Evolutionary conservation across 2,888 invertebrate species (phyloP), one percentile per base, ranked within the genome.

Genomic region (Minunthozetes semirufus): DNA sequence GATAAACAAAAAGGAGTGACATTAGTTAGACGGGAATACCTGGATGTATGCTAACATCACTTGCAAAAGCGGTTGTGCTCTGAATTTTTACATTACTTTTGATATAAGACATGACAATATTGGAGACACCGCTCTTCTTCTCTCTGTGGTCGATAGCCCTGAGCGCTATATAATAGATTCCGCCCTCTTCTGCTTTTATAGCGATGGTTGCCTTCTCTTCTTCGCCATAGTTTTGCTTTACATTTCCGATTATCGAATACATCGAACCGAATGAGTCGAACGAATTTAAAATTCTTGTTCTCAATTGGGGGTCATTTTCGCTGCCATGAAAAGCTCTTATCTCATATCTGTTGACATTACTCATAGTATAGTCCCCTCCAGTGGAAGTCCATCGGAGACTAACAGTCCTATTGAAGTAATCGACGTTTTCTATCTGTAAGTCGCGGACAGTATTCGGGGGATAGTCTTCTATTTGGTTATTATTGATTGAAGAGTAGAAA

Each of bases 111-210:
- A 46, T 29, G 13, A 75, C 72, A 17, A 75, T 48, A 53, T 75
- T 75, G 25, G 75, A 75, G 9, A 68, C 59, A 19, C 27, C 29
- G 19, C 68, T 56, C 25, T 29, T 46, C 6, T 80, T 77, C 59
- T 80, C 80, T 56, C 78, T 76, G 72, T 80, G 80, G 76, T 81
- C 81, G 68, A 79, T 78, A 61, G 81, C 80, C 29, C 79, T 76
- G 25, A 83, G 79, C 1, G 79, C 80, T 33, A 84, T 80, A 72
- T 80, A 81, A 78, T 83, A 83, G 56, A 78, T 56, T 0, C 82
- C 82, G 42, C 59, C 75, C 19, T 72, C 72, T 38, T 63, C 63
- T 33, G 63, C 25, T 33, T 5, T 5, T 1, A 63, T 38, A 5
- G 1, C 5, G 15, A 63, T 63, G 19, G 11, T n/a, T 38, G 29